phyloP scores from a whole-genome alignment of 1,140 invertebrate genomes.

The Drosophila kikkawai region DNA sequence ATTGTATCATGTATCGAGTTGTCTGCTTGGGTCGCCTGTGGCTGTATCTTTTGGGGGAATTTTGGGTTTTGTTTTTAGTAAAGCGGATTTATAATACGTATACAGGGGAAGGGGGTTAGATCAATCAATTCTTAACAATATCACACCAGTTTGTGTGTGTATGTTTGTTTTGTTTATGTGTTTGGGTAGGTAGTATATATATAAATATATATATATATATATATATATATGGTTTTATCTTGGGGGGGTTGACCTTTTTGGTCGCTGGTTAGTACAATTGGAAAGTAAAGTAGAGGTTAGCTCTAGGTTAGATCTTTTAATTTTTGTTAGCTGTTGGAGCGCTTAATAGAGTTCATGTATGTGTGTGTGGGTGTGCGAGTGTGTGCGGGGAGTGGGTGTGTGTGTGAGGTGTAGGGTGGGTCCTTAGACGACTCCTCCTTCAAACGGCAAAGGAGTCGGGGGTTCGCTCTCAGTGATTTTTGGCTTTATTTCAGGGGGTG shows the following conservation, averaged over 20 bases:
- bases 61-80: slow-evolving; percentile 26
- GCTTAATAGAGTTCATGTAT: slow-evolving; percentile 49
- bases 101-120: slow-evolving; percentile 42
- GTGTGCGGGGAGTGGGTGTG: slow-evolving; percentile 25
- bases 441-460: neutral
- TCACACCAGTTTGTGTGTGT: slow-evolving; percentile 21
- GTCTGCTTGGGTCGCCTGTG: slow-evolving; percentile 39
- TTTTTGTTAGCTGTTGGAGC: slow-evolving; percentile 47
- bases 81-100: slow-evolving; percentile 54
- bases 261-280: slow-evolving; percentile 60
- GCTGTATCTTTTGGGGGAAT: slow-evolving; percentile 20
- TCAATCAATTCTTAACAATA: slow-evolving; percentile 58
- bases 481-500: slow-evolving; percentile 8
- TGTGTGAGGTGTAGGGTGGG: slow-evolving; percentile 27
- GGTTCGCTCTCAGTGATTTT: slow-evolving; percentile 12
- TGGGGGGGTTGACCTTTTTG: slow-evolving; percentile 25
- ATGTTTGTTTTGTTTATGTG: slow-evolving; percentile 27
- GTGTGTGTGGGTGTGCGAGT: slow-evolving; percentile 28
- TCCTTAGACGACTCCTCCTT: slow-evolving; percentile 17
- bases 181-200: slow-evolving; percentile 10
- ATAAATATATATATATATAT: slow-evolving; percentile 23
- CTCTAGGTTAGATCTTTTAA: slow-evolving; percentile 55
- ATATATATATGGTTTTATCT: slow-evolving; percentile 29
- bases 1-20: slow-evolving; percentile 55
- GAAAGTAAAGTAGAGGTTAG: slow-evolving; percentile 67